These are phyloP conservation scores for Prosopocoilus inquinatus DNA, from an alignment of 2,888 invertebrate species.

Conservation along the genomic window DNA sequence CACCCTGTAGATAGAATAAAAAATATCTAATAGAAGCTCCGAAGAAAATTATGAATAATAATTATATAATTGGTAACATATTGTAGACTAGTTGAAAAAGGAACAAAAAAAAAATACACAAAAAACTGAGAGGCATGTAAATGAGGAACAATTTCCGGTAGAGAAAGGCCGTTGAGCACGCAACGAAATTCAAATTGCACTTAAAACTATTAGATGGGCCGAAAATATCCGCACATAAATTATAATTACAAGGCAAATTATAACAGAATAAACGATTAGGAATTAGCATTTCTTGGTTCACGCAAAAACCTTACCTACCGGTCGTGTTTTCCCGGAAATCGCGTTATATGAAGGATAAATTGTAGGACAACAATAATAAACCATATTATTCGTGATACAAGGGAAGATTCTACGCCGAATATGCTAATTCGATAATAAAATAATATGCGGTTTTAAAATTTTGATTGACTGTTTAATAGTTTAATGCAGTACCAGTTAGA, in stretches of 20 bases:
- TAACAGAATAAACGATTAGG: not conserved
- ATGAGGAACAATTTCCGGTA: slow-evolving; percentile 30
- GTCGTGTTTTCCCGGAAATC: not conserved
- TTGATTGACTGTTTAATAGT: slow-evolving; percentile 33
- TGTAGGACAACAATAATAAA: not conserved
- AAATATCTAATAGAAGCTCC: too few species aligned
- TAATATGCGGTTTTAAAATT: slow-evolving; percentile 24
- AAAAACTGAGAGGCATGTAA: slow-evolving; percentile 22
- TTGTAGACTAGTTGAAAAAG: slow-evolving; percentile 12
- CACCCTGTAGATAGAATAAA: too few species aligned
- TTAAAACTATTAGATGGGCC: not conserved
- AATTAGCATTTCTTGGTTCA: slow-evolving; percentile 1
- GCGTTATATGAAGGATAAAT: not conserved
- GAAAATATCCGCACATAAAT: not conserved
- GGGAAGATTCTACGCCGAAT: slow-evolving; percentile 16
- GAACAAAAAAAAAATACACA: slow-evolving; percentile 7
- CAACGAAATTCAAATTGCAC: slow-evolving; percentile 15
- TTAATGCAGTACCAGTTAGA: slow-evolving; percentile 16
- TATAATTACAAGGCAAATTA: slow-evolving; percentile 1
- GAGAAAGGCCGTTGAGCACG: slow-evolving; percentile 11
- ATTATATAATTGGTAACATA: slow-evolving; percentile 16
- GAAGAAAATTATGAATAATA: too few species aligned
- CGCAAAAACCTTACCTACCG: not conserved
- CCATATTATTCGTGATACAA: slow-evolving; percentile 1
- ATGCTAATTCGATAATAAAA: slow-evolving; percentile 28